Percentiles rank a stretch among this genome's conserved stretches.
phyloP scores from a whole-genome alignment of 2,797 vertebrate genomes.

The Cyclopterus lumpus region DNA sequence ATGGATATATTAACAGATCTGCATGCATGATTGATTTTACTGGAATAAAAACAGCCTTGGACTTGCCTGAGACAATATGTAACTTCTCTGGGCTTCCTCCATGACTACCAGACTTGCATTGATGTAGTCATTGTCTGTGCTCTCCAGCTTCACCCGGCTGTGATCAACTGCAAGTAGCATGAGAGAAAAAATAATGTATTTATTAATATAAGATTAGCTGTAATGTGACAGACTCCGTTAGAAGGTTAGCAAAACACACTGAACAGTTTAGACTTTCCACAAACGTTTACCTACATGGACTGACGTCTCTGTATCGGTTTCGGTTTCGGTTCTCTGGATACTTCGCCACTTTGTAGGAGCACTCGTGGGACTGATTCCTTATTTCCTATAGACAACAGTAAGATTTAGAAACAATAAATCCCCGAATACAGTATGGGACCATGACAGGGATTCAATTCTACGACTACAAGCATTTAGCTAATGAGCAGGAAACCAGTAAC shows the following conservation, averaged over 20 bases:
- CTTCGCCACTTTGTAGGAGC: conserved; percentile 94
- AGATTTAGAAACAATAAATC: background rate
- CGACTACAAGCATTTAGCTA: background rate
- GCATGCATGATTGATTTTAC: background rate
- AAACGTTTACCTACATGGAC: conserved; percentile 91
- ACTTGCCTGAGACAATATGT: conserved; percentile 95
- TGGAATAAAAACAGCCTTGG: background rate
- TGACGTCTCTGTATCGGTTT: conserved; percentile 99
- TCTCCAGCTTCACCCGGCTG: conserved; percentile 95
- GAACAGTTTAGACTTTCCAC: conserved; percentile 9
- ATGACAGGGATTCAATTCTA: background rate
- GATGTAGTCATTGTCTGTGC: conserved; percentile 96
- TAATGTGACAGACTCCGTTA: conserved; percentile 1
- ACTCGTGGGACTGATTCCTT: conserved; percentile 92
- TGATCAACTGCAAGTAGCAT: conserved; percentile 88
- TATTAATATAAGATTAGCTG: background rate
- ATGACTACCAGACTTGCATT: conserved; percentile 94
- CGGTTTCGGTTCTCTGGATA: conserved; percentile 95
- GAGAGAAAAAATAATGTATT: background rate
- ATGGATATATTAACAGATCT: background rate
- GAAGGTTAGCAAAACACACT: background rate
- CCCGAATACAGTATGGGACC: background rate
- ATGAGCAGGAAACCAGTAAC: background rate
- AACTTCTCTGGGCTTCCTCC: conserved; percentile 94
- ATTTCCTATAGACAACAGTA: conserved; percentile 88